Evolutionary conservation across 2,797 vertebrate species (phyloP).

Genomic region (Neomorphus geoffroyi): DNA sequence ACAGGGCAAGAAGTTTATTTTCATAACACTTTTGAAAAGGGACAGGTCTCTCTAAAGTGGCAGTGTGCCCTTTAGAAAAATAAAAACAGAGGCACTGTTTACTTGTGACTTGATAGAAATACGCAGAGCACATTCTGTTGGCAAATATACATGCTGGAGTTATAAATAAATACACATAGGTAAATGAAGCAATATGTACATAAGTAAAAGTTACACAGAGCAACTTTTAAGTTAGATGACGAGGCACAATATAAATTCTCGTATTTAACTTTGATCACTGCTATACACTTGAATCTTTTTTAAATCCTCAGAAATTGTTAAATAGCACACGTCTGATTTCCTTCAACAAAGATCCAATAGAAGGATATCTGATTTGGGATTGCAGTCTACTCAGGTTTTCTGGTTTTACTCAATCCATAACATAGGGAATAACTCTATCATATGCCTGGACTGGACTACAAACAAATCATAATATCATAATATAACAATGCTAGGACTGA

Average conservation of each 20-base stretch:
- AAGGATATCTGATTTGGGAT: neutral
- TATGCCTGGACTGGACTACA: neutral
- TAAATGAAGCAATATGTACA: neutral
- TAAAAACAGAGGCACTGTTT: constrained; percentile 73
- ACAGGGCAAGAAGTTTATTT: constrained; percentile 17
- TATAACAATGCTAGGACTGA: neutral
- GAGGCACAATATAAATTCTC: neutral
- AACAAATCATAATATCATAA: neutral
- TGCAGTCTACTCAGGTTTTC: neutral
- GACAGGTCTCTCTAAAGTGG: constrained; percentile 77
- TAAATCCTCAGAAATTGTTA: neutral
- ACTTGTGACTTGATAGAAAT: constrained; percentile 83
- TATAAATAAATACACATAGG: neutral
- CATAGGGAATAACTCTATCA: fast-evolving
- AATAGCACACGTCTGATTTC: neutral
- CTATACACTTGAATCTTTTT: neutral
- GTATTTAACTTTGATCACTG: neutral
- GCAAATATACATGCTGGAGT: neutral
- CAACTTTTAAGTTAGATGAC: neutral
- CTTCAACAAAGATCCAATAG: neutral
- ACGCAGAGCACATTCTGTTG: neutral
- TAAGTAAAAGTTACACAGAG: neutral
- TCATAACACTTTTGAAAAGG: constrained; percentile 51
- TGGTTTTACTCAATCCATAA: neutral
- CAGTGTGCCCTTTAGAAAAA: constrained; percentile 73